Evolutionary conservation across 2,888 invertebrate species (phyloP).

Genomic region (Andrena minutula): DNA sequence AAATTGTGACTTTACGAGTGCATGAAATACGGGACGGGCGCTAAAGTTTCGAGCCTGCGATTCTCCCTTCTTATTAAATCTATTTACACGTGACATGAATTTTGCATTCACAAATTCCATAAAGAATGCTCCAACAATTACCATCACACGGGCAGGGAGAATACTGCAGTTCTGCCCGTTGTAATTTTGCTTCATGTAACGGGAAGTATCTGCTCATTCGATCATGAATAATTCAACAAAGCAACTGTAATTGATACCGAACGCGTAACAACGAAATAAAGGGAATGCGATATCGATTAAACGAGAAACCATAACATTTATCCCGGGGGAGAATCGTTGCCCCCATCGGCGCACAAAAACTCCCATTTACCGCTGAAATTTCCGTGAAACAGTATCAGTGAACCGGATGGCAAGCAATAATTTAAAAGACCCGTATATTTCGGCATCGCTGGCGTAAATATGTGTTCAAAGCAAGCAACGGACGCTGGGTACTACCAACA

Average conservation of each 20-base stretch:
- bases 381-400: constrained; percentile 3
- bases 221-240: constrained; percentile 33
- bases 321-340: not conserved
- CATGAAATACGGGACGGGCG: not conserved
- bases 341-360: constrained; percentile 9
- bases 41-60: not conserved
- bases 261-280: not conserved
- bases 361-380: not conserved
- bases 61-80: constrained; percentile 1
- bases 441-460: constrained; percentile 10
- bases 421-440: constrained; percentile 22
- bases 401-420: constrained; percentile 21
- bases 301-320: not conserved
- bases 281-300: constrained; percentile 8
- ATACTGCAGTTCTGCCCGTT: not conserved
- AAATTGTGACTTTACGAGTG: constrained; percentile 6
- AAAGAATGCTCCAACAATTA: not conserved
- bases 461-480: constrained; percentile 22
- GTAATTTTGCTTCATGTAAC: not conserved
- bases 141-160: not conserved
- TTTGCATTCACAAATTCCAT: not conserved
- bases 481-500: constrained; percentile 50
- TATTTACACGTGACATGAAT: constrained; percentile 1
- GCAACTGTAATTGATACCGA: not conserved
- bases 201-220: not conserved